Percentiles rank a stretch among this genome's conserved stretches.
Conservation (phyloP, 2,888 invertebrate species). For the Caenorhabditis sp. region DNA sequence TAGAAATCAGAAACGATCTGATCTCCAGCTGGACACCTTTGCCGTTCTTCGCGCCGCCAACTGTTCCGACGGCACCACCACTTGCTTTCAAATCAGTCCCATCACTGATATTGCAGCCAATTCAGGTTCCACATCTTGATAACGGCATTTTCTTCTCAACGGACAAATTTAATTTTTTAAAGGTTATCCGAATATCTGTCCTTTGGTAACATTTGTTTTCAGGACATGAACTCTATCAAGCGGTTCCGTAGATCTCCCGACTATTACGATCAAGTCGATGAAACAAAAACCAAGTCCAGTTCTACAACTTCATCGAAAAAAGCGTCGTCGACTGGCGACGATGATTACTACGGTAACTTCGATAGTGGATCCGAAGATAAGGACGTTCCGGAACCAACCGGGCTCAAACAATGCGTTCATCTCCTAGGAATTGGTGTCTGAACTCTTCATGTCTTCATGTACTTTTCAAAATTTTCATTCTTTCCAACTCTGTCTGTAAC, state of each 20-base stretch:
- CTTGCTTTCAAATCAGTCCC: conserved; percentile 65
- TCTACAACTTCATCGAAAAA: neutral
- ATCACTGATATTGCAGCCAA: conserved; percentile 58
- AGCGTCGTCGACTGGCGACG: conserved; percentile 7
- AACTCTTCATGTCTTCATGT: too few relatives aligned
- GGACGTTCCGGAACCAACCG: conserved; percentile 42
- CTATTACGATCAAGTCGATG: conserved; percentile 60
- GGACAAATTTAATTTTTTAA: conserved; percentile 59
- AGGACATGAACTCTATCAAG: conserved; percentile 49
- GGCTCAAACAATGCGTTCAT: conserved; percentile 60
- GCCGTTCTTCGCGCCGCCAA: conserved; percentile 60
- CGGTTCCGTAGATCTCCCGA: conserved; percentile 52
- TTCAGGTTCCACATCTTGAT: conserved; percentile 53
- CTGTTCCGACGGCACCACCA: conserved; percentile 64
- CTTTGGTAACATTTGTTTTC: neutral
- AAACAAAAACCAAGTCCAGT: conserved; percentile 9
- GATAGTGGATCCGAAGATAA: conserved; percentile 35
- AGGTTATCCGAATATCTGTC: too few relatives aligned
- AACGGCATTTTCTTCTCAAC: conserved; percentile 62
- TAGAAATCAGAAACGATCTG: conserved; percentile 61
- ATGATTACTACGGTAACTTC: conserved; percentile 64
- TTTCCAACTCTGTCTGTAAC: conserved; percentile 8
- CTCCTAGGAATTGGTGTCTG: conserved; percentile 59
- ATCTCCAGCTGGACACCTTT: conserved; percentile 65
- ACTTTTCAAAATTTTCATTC: conserved; percentile 1